A percentile compares a stretch with the other conserved stretches of the same genome.
phyloP scores from a whole-genome alignment of 2,113 vertebrate species.

The Thunnus thynnus region DNA sequence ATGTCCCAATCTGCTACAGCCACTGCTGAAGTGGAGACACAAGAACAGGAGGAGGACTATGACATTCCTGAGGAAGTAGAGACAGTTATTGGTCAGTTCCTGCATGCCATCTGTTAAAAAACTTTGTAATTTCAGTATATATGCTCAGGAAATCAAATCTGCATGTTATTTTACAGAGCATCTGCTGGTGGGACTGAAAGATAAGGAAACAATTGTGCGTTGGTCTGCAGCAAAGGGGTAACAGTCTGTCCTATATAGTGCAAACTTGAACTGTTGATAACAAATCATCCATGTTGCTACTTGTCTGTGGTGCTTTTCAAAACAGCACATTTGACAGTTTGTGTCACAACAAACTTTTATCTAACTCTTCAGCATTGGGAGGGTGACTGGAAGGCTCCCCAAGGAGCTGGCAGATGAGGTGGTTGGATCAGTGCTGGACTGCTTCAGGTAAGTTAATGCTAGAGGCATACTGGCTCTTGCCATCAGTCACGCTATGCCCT shows the following conservation, averaged over 20 bases:
- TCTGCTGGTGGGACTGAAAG: slow-evolving; percentile 93
- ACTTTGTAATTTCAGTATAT: background rate
- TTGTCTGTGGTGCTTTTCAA: slow-evolving; percentile 35
- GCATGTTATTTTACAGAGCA: slow-evolving; percentile 85
- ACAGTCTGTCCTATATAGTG: background rate
- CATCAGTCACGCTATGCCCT: background rate
- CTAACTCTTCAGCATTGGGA: slow-evolving; percentile 87
- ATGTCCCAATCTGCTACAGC: slow-evolving; percentile 44
- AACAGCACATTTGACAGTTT: background rate
- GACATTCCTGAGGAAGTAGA: slow-evolving; percentile 95
- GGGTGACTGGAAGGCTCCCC: slow-evolving; percentile 94
- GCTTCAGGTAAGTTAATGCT: slow-evolving; percentile 89
- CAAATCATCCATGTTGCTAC: slow-evolving; percentile 12
- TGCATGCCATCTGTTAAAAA: background rate
- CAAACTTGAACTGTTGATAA: slow-evolving; percentile 10
- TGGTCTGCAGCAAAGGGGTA: slow-evolving; percentile 99
- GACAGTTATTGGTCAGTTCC: slow-evolving; percentile 90
- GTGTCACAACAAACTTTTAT: slow-evolving; percentile 14
- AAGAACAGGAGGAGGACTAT: slow-evolving; percentile 88
- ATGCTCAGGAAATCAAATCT: background rate
- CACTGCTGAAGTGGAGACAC: slow-evolving; percentile 41
- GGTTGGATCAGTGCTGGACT: slow-evolving; percentile 94
- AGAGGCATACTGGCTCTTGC: background rate
- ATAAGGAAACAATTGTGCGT: slow-evolving; percentile 95
- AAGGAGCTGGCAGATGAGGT: slow-evolving; percentile 95